A percentile compares a stretch with the other conserved stretches of the same genome.
Conservation (phyloP, 2,113 vertebrate genomes). For the Lathamus discolor region DNA sequence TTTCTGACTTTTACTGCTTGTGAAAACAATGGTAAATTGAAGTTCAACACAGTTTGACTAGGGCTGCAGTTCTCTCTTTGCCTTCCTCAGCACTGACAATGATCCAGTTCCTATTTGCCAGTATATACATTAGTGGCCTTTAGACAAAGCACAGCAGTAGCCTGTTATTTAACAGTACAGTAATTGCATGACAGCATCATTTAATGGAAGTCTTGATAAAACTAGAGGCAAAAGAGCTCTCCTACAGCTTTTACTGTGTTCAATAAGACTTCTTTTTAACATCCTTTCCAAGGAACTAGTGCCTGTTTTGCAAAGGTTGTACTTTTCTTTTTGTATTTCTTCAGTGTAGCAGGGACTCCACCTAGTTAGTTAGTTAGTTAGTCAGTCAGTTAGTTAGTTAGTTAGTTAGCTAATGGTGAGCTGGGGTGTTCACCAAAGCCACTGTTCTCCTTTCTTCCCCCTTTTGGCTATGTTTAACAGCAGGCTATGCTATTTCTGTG, state of each 20-base stretch:
- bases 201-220: slow-evolving; percentile 1
- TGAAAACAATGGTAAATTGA: background rate
- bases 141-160: slow-evolving; percentile 18
- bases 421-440: background rate
- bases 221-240: background rate
- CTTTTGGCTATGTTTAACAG: background rate
- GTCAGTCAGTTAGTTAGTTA: background rate
- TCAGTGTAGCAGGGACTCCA: background rate
- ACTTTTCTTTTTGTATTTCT: background rate
- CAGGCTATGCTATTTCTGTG: background rate
- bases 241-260: background rate
- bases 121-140: background rate
- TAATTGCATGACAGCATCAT: background rate
- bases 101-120: background rate
- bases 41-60: background rate
- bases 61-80: background rate
- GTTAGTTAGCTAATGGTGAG: background rate
- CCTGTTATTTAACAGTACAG: background rate
- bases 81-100: background rate
- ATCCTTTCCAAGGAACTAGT: background rate
- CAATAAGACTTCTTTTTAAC: background rate
- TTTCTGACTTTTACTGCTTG: background rate
- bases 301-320: background rate
- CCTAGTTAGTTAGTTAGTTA: background rate
- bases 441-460: background rate